A percentile compares a stretch with the other conserved stretches of the same genome.
These are phyloP conservation scores for Hycleus cichorii DNA, from an alignment of 1,140 invertebrate species.

Conservation along the genomic window DNA sequence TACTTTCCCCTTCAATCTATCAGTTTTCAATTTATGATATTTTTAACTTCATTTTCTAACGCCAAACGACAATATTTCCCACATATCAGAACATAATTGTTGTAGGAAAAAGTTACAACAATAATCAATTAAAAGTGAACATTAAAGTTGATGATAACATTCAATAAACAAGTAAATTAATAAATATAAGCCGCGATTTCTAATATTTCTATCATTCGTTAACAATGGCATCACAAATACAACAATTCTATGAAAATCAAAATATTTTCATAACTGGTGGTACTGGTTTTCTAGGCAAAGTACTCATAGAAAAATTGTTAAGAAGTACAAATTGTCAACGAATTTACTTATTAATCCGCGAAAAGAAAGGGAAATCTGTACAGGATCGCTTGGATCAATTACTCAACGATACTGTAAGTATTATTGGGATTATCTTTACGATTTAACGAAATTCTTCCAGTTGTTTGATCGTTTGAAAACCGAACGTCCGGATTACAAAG, in stretches of 20 bases:
- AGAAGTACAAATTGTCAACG: constrained; percentile 57
- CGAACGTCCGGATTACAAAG: constrained; percentile 33
- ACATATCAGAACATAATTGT: too few species aligned
- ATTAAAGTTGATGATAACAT: too few species aligned
- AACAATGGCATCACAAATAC: constrained; percentile 12
- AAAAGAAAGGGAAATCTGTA: constrained; percentile 65
- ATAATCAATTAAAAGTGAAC: too few species aligned
- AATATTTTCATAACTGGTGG: constrained; percentile 57
- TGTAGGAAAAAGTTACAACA: too few species aligned
- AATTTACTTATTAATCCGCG: constrained; percentile 67
- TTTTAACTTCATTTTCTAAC: too few species aligned
- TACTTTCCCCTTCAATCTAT: too few species aligned
- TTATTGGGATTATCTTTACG: background rate
- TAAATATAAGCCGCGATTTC: too few species aligned
- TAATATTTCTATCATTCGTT: too few species aligned
- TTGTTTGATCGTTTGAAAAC: constrained; percentile 10
- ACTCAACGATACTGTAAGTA: constrained; percentile 52
- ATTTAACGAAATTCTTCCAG: background rate
- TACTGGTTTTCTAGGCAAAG: constrained; percentile 65
- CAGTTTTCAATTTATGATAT: too few species aligned
- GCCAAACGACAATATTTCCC: too few species aligned
- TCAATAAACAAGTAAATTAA: too few species aligned
- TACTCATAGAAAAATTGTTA: constrained; percentile 72
- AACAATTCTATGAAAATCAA: constrained; percentile 47
- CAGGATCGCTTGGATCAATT: constrained; percentile 51